A percentile compares a stretch with the other conserved stretches of the same genome.
phyloP scores from a whole-genome alignment of 2,888 invertebrate species.

The Drosophila mimica region DNA sequence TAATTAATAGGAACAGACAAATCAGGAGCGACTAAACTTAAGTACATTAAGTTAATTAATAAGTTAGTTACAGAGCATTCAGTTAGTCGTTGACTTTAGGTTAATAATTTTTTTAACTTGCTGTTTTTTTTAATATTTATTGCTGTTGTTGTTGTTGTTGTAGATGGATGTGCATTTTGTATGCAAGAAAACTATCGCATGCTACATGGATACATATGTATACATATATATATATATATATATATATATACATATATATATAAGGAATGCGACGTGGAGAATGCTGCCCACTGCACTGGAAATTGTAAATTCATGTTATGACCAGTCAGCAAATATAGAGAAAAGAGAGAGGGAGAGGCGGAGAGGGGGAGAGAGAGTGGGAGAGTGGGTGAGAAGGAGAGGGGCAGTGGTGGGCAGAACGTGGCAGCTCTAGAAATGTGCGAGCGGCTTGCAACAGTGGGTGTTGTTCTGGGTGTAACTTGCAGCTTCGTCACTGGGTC shows the following conservation, averaged over 20 bases:
- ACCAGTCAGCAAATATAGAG: conserved; percentile 27
- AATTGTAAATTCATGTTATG: conserved; percentile 76
- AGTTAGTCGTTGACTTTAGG: not conserved
- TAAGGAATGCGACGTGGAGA: conserved; percentile 50
- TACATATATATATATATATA: conserved; percentile 15
- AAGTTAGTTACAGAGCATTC: conserved; percentile 17
- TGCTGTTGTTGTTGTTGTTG: conserved; percentile 15
- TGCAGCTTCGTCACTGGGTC: conserved; percentile 23
- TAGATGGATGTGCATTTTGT: conserved; percentile 57
- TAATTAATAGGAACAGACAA: not conserved
- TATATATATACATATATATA: not conserved
- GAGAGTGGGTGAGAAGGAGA: no score
- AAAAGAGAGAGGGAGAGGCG: accelerated
- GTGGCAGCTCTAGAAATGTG: conserved; percentile 49
- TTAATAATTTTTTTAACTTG: not conserved
- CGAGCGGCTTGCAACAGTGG: conserved; percentile 9
- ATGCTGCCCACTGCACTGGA: conserved; percentile 64
- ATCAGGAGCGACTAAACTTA: no score
- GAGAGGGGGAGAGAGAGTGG: not conserved
- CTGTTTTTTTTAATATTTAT: not conserved
- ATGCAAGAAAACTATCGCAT: conserved; percentile 79
- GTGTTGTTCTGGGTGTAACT: conserved; percentile 9
- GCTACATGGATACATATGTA: conserved; percentile 20
- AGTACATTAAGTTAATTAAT: not conserved
- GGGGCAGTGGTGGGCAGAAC: not conserved